phyloP scores from a whole-genome alignment of 2,888 invertebrate species.

The Ecliptopera silaceata region DNA sequence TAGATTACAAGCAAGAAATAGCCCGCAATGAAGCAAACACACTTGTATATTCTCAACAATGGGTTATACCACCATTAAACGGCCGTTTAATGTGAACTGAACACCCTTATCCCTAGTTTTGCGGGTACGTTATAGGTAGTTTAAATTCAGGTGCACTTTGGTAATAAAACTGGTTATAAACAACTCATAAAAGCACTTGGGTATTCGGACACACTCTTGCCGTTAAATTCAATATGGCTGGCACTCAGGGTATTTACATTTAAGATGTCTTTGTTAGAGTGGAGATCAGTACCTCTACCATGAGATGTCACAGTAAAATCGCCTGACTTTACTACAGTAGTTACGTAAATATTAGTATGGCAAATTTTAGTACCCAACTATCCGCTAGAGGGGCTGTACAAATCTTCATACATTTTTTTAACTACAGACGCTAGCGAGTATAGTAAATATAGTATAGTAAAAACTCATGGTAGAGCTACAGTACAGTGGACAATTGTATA shows the following conservation, averaged over 20 bases:
- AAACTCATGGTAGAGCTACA: no score
- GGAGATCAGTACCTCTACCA: not conserved
- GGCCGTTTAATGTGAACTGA: not conserved
- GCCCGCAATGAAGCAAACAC: no score
- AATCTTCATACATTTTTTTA: no score
- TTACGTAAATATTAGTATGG: no score
- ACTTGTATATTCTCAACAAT: not conserved
- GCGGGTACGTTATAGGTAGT: constrained; percentile 6
- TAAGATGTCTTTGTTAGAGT: not conserved
- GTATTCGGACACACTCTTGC: constrained; percentile 1
- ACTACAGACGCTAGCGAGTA: no score
- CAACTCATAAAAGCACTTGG: constrained; percentile 6
- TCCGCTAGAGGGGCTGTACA: no score
- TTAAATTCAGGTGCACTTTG: constrained; percentile 8
- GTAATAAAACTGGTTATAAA: constrained; percentile 9
- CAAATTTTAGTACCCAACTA: no score
- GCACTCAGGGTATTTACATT: constrained; percentile 1
- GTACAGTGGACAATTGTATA: no score
- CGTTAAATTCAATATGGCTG: constrained; percentile 5
- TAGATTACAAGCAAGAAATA: no score
- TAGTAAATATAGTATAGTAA: no score
- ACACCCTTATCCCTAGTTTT: not conserved
- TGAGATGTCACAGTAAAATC: no score
- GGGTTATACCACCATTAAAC: not conserved
- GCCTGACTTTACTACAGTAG: no score